phyloP scores from a whole-genome alignment of 2,888 invertebrate species.

The Autographa pulchrina region DNA sequence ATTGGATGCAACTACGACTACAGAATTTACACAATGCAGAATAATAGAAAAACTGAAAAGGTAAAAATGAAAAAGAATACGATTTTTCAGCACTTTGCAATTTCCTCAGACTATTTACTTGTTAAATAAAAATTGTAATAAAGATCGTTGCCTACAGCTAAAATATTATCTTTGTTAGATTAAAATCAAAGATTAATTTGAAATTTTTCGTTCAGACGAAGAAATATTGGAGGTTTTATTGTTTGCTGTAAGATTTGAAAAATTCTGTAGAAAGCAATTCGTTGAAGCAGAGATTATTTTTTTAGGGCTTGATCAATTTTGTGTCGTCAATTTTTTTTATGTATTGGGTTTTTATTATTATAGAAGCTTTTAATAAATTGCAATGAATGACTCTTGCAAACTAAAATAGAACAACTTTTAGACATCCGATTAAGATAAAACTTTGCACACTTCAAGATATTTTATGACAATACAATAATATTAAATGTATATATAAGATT shows the following conservation, averaged over 20 bases:
- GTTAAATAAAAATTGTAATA: slow-evolving; percentile 48
- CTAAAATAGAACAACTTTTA: no score
- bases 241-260: slow-evolving; percentile 22
- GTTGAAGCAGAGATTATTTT: not conserved
- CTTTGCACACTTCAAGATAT: no score
- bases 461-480: no score
- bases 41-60: not conserved
- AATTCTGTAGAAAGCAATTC: slow-evolving; percentile 15
- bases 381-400: no score
- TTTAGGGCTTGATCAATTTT: not conserved
- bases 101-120: slow-evolving; percentile 36
- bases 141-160: slow-evolving; percentile 36
- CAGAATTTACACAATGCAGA: not conserved
- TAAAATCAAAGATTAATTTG: slow-evolving; percentile 54
- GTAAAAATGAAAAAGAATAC: slow-evolving; percentile 7
- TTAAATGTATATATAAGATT: no score
- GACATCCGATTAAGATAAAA: no score
- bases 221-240: slow-evolving; percentile 32
- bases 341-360: not conserved
- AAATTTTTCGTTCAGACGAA: slow-evolving; percentile 20
- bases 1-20: not conserved
- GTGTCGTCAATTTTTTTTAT: not conserved
- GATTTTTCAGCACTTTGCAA: slow-evolving; percentile 15
- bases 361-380: no score
- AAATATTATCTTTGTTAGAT: slow-evolving; percentile 50